Conservation (phyloP, 30 jellyfish, hydroid and myxozoan genomes). For the Pelagia noctiluca region DNA sequence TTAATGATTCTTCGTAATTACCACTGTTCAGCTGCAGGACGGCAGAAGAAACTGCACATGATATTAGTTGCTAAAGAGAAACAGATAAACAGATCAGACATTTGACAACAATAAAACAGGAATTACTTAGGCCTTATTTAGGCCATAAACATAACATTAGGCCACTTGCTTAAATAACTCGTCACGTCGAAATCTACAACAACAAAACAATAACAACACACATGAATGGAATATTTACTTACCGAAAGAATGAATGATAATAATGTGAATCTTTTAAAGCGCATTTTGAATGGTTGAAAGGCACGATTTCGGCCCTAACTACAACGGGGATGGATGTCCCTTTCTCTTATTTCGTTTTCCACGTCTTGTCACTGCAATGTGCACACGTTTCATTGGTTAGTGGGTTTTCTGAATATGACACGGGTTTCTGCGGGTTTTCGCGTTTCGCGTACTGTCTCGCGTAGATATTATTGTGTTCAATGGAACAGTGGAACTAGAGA, state of each 20-base stretch:
- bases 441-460: conserved; percentile 2
- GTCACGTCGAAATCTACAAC: too few species aligned
- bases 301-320: background rate
- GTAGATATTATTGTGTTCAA: too few species aligned
- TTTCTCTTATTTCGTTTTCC: conserved; percentile 14
- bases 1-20: conserved; percentile 68
- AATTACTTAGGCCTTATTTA: background rate
- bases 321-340: conserved; percentile 2
- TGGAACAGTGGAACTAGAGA: too few species aligned
- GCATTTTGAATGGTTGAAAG: conserved; percentile 9
- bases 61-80: conserved; percentile 4
- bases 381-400: conserved; percentile 70
- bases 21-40: conserved; percentile 73
- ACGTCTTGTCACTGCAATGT: conserved; percentile 58
- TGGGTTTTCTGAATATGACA: conserved; percentile 28
- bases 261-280: background rate
- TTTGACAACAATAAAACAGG: too few species aligned
- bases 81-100: too few species aligned
- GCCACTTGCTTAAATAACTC: too few species aligned
- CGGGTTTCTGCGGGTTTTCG: conserved; percentile 6
- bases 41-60: conserved; percentile 9
- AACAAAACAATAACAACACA: background rate
- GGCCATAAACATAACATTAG: background rate
- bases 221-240: background rate
- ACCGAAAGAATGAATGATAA: conserved; percentile 16